These are phyloP conservation scores for Anomalospiza imberbis DNA, from an alignment of 2,797 vertebrate genomes.

Conservation along the genomic window DNA sequence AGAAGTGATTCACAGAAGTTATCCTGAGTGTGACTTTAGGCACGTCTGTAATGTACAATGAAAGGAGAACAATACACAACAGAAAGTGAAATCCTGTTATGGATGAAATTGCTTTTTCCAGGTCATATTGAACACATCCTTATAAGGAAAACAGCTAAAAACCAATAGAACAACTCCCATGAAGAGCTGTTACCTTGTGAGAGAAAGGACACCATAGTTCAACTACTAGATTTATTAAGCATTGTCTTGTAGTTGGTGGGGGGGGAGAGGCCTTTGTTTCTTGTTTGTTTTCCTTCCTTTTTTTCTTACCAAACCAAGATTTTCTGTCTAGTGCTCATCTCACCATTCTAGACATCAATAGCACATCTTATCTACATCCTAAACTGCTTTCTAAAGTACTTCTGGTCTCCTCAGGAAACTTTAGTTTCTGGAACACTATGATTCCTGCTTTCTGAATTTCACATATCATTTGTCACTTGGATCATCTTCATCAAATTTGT, in stretches of 20 bases:
- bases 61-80: neutral
- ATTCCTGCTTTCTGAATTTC: neutral
- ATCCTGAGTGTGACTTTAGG: neutral
- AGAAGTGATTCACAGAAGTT: neutral
- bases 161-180: neutral
- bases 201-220: neutral
- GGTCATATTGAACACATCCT: neutral
- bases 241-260: neutral
- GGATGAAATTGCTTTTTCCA: neutral
- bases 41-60: neutral
- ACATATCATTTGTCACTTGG: neutral
- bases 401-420: neutral
- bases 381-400: neutral
- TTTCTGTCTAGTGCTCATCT: neutral
- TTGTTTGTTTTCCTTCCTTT: neutral
- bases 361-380: neutral
- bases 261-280: fast-evolving
- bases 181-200: neutral
- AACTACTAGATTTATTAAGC: neutral
- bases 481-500: neutral
- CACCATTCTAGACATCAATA: neutral
- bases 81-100: neutral
- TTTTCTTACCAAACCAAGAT: neutral
- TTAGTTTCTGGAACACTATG: neutral
- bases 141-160: neutral